Conservation (phyloP, 2,113 vertebrate species). For the Lophura nycthemera region DNA sequence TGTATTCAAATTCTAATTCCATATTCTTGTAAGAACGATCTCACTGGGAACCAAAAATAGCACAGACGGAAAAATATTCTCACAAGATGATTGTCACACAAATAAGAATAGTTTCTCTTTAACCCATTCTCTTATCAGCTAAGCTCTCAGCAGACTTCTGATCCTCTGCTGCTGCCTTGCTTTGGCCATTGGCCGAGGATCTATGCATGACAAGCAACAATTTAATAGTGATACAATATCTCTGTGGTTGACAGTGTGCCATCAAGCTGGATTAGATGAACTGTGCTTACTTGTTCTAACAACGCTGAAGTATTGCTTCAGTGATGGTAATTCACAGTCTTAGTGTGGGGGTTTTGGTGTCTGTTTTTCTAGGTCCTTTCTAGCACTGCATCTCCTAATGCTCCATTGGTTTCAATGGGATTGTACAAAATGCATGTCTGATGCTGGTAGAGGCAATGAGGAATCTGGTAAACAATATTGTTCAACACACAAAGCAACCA, state of each 20-base stretch:
- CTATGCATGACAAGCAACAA: slow-evolving; percentile 4
- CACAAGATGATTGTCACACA: slow-evolving; percentile 60
- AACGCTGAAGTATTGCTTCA: neutral
- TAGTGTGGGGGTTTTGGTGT: neutral
- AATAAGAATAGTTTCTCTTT: slow-evolving; percentile 62
- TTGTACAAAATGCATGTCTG: neutral
- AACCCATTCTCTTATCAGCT: slow-evolving; percentile 63
- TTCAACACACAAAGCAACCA: neutral
- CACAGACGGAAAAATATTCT: slow-evolving; percentile 62
- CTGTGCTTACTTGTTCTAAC: slow-evolving; percentile 14
- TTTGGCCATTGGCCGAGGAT: slow-evolving; percentile 10
- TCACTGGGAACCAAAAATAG: slow-evolving; percentile 68
- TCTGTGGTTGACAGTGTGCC: slow-evolving; percentile 9
- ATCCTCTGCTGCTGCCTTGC: neutral
- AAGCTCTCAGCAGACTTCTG: slow-evolving; percentile 28
- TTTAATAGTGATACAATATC: slow-evolving; percentile 15
- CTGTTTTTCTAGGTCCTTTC: neutral
- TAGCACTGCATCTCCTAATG: neutral
- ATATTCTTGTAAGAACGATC: slow-evolving; percentile 56
- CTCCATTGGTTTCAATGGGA: neutral
- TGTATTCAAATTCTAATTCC: slow-evolving; percentile 69
- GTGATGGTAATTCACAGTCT: neutral
- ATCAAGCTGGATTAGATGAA: slow-evolving; percentile 43
- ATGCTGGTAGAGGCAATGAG: neutral
- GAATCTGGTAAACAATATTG: neutral